Evolutionary conservation across 1,140 invertebrate species (phyloP), one percentile per base, ranked within the genome.

Genomic region (Calephelis nemesis): DNA sequence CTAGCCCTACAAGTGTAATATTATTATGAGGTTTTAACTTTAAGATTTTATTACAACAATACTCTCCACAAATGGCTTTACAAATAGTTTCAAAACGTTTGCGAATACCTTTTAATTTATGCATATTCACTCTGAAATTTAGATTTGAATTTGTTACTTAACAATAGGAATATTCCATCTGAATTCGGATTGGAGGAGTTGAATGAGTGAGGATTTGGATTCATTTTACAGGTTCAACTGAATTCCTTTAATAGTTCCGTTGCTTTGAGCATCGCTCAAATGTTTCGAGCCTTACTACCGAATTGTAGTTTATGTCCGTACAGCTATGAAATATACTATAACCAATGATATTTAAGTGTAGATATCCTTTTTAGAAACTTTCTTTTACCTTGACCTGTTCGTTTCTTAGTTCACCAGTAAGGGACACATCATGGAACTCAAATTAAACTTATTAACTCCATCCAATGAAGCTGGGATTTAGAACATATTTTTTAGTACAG

Each of bases 91-190:
- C 13, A 10, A 79, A 72, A 88, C 86, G 83, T 90, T 88, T 90
- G 87, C 84, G 84, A 85, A 84, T 88, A 85, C 85, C 85, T 87
- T 87, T 88, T 85, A 86, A 88, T 90, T 86, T 88, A 88, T 87
- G 85, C 82, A 86, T 82, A 87, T 84, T 39, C 19, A 30, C 9
- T 30, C 19, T 19, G 5, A 84, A 87, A 87, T 84, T 85, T 83
- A 83, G 82, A 81, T 85, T 79, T 80, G 85, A 85, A 88, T 87
- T 85, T 78, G 78, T 79, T 85, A 88, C 82, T 85, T 83, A 87
- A 88, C 85, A 90, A 90, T 90, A 80, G 84, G 82, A 81, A 88
- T 86, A 90, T 88, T 88, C 78, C 82, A 88, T 85, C 85, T 80
- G 76, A 88, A 90, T 87, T 85, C 85, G 87, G 77, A 87, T 85